These are phyloP conservation scores for Hypena proboscidalis DNA, from an alignment of 2,888 invertebrate genomes.

Conservation along the genomic window DNA sequence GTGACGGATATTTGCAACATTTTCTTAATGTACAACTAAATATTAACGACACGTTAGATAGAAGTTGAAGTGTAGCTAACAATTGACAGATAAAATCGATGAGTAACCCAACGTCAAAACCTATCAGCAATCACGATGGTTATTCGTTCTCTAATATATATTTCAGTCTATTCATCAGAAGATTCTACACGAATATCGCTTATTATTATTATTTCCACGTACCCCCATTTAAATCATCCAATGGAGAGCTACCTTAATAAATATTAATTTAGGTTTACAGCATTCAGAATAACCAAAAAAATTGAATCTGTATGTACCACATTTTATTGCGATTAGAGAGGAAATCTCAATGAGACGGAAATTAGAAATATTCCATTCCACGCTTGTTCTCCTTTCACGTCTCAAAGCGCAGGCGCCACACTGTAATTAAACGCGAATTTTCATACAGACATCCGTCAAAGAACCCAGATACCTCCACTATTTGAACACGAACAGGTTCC, in stretches of 20 bases:
- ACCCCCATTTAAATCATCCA: too few species aligned
- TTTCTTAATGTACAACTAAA: too few species aligned
- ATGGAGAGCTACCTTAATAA: not conserved
- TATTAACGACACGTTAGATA: too few species aligned
- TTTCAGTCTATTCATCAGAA: too few species aligned
- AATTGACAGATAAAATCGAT: too few species aligned
- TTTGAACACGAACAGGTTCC: conserved; percentile 43
- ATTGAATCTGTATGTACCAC: conserved; percentile 5
- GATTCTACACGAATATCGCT: too few species aligned
- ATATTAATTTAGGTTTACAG: conserved; percentile 5
- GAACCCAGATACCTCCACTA: conserved; percentile 29
- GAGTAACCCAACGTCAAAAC: too few species aligned
- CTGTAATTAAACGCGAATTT: conserved; percentile 39
- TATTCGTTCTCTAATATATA: too few species aligned
- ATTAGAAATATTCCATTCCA: conserved; percentile 42
- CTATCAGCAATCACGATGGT: too few species aligned
- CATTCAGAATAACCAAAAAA: conserved; percentile 4
- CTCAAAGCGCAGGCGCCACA: conserved; percentile 34
- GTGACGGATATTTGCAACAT: too few species aligned
- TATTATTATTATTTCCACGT: too few species aligned
- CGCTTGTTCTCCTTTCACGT: conserved; percentile 32
- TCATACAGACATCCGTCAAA: conserved; percentile 31
- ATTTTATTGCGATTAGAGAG: conserved; percentile 6
- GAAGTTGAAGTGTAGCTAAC: too few species aligned
- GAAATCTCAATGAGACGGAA: conserved; percentile 14